Evolutionary conservation across 2,888 invertebrate genomes (phyloP).

Genomic region (Eueremaeus valkanovi): DNA sequence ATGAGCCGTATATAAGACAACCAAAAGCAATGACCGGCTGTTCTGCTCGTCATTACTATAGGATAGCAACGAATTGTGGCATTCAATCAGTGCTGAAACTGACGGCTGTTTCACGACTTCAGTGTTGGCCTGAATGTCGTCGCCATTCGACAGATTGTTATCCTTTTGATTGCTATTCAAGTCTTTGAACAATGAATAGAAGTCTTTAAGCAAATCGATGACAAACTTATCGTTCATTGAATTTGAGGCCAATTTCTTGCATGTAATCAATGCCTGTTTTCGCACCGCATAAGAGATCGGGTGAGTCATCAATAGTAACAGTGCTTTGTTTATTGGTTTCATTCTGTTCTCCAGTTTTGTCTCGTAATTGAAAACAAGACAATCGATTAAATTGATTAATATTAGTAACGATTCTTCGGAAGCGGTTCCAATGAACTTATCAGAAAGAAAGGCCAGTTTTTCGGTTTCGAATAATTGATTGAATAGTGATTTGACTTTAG

Average conservation of each 20-base stretch:
- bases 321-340: conserved; percentile 22
- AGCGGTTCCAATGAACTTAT: conserved; percentile 69
- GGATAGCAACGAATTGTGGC: conserved; percentile 11
- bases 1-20: conserved; percentile 37
- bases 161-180: background rate
- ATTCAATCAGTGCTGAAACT: conserved; percentile 23
- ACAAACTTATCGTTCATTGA: conserved; percentile 26
- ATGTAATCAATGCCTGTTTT: conserved; percentile 29
- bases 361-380: conserved; percentile 31
- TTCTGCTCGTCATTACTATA: background rate
- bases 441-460: conserved; percentile 74
- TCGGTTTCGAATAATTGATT: conserved; percentile 67
- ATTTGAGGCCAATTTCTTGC: conserved; percentile 22
- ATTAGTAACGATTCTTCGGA: conserved; percentile 59
- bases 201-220: conserved; percentile 32
- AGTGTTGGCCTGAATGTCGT: background rate
- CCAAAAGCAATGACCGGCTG: background rate
- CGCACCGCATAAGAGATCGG: conserved; percentile 34
- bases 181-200: conserved; percentile 29
- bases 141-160: background rate
- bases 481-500: conserved; percentile 63
- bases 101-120: conserved; percentile 10
- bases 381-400: conserved; percentile 39
- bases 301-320: conserved; percentile 37
- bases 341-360: conserved; percentile 27